These are phyloP conservation scores for Anoplopoma fimbria DNA, from an alignment of 2,113 vertebrate species.

Conservation along the genomic window DNA sequence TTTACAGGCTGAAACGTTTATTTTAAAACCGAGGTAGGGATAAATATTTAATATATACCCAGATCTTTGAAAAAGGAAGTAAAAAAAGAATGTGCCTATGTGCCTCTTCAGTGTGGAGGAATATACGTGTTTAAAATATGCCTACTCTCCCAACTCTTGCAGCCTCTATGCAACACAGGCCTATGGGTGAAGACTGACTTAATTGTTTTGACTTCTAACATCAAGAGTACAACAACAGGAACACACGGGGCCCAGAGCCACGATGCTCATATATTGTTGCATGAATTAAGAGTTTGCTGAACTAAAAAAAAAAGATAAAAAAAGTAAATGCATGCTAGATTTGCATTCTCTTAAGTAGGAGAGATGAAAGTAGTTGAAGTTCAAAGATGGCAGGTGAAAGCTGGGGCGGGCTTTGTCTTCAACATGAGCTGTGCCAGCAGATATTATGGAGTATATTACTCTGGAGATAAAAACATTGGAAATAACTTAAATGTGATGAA, in stretches of 20 bases:
- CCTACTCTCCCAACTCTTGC: slow-evolving; percentile 14
- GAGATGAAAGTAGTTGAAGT: slow-evolving; percentile 9
- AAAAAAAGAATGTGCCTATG: background rate
- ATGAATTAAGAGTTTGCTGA: slow-evolving; percentile 33
- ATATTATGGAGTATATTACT: background rate
- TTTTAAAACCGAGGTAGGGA: slow-evolving; percentile 49
- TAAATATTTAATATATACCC: slow-evolving; percentile 71
- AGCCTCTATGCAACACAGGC: slow-evolving; percentile 38
- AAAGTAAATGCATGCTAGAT: slow-evolving; percentile 9
- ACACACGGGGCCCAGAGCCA: slow-evolving; percentile 59
- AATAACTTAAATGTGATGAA: background rate
- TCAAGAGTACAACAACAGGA: slow-evolving; percentile 65
- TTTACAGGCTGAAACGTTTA: background rate
- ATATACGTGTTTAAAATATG: slow-evolving; percentile 20
- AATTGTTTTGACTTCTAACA: slow-evolving; percentile 74
- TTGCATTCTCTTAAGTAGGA: background rate
- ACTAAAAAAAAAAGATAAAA: background rate
- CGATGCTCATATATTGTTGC: slow-evolving; percentile 14
- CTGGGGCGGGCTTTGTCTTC: background rate
- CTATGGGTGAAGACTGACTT: slow-evolving; percentile 66
- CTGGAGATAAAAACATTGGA: background rate
- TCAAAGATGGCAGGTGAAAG: background rate
- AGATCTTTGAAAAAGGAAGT: slow-evolving; percentile 39
- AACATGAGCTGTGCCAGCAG: background rate
- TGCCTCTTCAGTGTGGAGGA: background rate